Conservation (phyloP, 2,888 invertebrate genomes). For the Mythimna vitellina region DNA sequence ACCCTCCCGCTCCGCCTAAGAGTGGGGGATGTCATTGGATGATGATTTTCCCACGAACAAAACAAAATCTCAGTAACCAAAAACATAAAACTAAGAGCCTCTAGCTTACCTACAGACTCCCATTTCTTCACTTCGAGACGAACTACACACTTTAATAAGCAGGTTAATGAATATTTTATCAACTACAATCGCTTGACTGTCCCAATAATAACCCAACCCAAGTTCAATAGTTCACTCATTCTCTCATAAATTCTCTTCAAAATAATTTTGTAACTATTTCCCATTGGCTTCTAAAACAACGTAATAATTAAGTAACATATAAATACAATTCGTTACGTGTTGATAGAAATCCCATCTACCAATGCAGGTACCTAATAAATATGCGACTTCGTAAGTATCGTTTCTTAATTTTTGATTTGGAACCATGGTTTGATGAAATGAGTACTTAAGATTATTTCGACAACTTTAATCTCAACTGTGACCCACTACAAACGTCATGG, state of each 20-base stretch:
- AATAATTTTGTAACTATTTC: conserved; percentile 58
- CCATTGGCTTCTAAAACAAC: conserved; percentile 34
- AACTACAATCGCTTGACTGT: conserved; percentile 20
- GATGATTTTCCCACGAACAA: too few species aligned
- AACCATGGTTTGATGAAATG: conserved; percentile 14
- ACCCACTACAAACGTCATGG: not conserved
- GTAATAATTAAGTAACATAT: conserved; percentile 34
- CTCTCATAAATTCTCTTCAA: conserved; percentile 22
- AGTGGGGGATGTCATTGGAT: too few species aligned
- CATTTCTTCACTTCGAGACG: not conserved
- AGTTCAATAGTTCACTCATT: conserved; percentile 54
- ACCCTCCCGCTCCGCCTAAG: too few species aligned
- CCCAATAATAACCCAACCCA: conserved; percentile 31
- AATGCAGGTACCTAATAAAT: conserved; percentile 9
- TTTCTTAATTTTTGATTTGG: conserved; percentile 39
- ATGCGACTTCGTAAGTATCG: conserved; percentile 24
- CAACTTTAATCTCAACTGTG: not conserved
- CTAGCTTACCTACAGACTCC: too few species aligned
- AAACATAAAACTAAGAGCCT: too few species aligned
- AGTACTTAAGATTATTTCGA: conserved; percentile 21
- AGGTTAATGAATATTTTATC: conserved; percentile 38
- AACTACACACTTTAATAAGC: conserved; percentile 2
- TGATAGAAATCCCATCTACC: not conserved
- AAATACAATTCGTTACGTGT: conserved; percentile 42
- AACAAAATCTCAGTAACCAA: too few species aligned